Base-by-base conservation (phyloP, 2,113 vertebrate genomes). In the Tyrannus savana region DNA sequence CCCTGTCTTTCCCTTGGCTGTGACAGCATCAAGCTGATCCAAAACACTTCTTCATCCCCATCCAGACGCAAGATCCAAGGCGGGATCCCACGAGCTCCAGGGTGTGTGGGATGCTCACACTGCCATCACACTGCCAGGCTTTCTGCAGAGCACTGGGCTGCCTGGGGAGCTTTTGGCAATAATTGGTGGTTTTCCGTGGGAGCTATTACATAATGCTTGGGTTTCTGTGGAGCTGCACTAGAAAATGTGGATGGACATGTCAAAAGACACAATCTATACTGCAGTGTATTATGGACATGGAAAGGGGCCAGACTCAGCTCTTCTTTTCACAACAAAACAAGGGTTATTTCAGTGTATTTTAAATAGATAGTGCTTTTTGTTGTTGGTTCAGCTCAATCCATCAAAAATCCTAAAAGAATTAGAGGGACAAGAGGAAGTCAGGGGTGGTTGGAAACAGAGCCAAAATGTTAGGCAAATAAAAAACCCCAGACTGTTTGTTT, bases 71-170 rank as follows among this genome's bases (percentile, higher is more conserved):
- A 25, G 31, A 17, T 52, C 23, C 30, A 9, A 14, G 27, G 67
- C 0, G 5, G 66, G 52, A 42, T n/a, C 73, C 62, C 1, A 0
- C 1, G 0, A 10, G 58, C 39, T 13, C 15, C 76, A 27, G 56
- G 60, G 12, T 6, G 24, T 39, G 69, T 1, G 35, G 46, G 35
- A 4, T 7, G 8, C 28, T 24, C 2, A 3, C 1, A 18, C 47
- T 68, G n/a, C 53, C 8, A 0, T 30, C 64, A 27, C 55, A n/a
- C 60, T 82, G 59, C 44, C 2, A 8, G 64, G 67, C 10, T 71
- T 14, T 46, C 50, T 58, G 56, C 71, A 88, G 35, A 53, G 46
- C 41, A 10, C 6, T 9, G 68, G 21, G 25, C 76, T 92, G 50
- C 72, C 28, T 0, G 0, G 22, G 4, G 13, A 23, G 37, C 19